phyloP scores from a whole-genome alignment of 1,140 invertebrate species.

The Alviniconcha marisindica region DNA sequence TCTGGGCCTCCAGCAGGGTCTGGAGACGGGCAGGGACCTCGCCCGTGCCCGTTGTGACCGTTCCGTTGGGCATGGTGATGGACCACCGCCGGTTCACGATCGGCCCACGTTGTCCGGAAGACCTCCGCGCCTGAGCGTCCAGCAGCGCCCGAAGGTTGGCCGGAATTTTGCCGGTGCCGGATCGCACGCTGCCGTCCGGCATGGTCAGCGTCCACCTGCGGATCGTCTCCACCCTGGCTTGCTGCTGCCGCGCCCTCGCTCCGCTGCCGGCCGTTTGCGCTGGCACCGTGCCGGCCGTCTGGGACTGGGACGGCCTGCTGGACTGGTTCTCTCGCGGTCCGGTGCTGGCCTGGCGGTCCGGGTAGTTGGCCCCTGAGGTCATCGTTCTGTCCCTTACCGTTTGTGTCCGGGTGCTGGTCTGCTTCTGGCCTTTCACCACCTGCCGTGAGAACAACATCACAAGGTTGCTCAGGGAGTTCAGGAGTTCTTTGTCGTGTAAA shows the following conservation, averaged over 20 bases:
- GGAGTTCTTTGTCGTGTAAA: no score
- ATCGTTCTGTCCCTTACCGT: not conserved
- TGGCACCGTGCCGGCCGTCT: not conserved
- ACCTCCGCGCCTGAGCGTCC: constrained; percentile 1
- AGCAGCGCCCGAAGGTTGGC: constrained; percentile 15
- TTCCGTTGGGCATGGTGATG: constrained; percentile 46
- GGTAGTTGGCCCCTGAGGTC: constrained; percentile 19
- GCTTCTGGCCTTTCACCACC: not conserved
- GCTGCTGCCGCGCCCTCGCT: not conserved
- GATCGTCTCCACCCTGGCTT: not conserved
- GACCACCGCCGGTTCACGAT: constrained; percentile 30
- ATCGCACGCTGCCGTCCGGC: constrained; percentile 29
- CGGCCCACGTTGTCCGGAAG: not conserved
- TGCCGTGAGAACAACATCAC: not conserved
- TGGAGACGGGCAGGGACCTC: constrained; percentile 33
- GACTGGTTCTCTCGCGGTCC: not conserved
- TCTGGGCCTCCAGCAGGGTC: constrained; percentile 20
- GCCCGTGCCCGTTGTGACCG: constrained; percentile 35
- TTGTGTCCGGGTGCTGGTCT: not conserved
- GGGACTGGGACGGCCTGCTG: no score
- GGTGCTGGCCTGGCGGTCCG: not conserved
- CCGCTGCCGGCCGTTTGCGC: not conserved
- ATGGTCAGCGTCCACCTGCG: constrained; percentile 30
- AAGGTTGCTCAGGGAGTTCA: no score
- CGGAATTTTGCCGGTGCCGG: constrained; percentile 17